Evolutionary conservation across 2,113 vertebrate genomes (phyloP).

Genomic region (Raja brachyura): DNA sequence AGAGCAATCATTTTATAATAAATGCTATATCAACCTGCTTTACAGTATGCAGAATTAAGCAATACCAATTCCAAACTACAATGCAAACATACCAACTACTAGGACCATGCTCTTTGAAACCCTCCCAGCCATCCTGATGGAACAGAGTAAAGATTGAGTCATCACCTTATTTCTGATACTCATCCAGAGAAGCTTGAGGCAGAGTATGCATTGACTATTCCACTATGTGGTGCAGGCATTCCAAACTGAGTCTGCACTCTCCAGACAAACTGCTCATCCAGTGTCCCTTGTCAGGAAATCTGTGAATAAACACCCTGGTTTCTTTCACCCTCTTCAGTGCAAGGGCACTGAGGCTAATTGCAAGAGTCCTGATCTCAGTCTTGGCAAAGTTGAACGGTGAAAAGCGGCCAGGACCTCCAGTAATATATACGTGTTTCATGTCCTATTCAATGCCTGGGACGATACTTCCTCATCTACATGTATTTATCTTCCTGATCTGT

Average conservation of each 20-base stretch:
- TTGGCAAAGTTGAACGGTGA: neutral
- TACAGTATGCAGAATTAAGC: neutral
- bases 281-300: neutral
- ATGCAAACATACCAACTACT: neutral
- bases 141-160: neutral
- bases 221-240: neutral
- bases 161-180: neutral
- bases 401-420: neutral
- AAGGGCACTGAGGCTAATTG: neutral
- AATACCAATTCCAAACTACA: neutral
- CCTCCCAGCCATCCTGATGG: neutral
- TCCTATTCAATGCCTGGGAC: neutral
- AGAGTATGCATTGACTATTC: neutral
- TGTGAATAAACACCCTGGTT: neutral
- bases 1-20: neutral
- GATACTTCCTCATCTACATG: neutral
- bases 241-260: neutral
- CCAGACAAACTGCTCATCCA: neutral
- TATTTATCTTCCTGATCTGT: neutral
- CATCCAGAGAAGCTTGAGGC: neutral
- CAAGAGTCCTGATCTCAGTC: neutral
- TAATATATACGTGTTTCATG: neutral
- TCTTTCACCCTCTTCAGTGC: neutral
- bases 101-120: neutral
- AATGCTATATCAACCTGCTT: neutral